These are phyloP conservation scores for Meteorus sp. DNA, from an alignment of 1,140 invertebrate species.

Conservation along the genomic window DNA sequence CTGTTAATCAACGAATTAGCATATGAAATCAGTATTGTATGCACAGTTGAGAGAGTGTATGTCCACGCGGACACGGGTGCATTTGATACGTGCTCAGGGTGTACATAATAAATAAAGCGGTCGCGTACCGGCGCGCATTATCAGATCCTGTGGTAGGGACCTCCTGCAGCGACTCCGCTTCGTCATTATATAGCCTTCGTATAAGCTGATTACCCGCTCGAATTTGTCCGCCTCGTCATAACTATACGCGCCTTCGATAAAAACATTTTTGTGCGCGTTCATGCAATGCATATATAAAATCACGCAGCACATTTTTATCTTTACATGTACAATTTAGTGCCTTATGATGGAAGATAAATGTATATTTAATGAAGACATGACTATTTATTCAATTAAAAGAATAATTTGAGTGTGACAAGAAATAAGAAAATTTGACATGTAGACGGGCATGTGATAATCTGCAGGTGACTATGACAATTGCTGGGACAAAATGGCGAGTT, in stretches of 20 bases:
- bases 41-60: constrained; percentile 23
- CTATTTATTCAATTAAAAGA: too few relatives aligned
- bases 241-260: neutral
- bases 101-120: constrained; percentile 47
- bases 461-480: constrained; percentile 49
- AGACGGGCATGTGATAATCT: constrained; percentile 51
- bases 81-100: constrained; percentile 23
- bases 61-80: constrained; percentile 21
- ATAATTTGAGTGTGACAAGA: too few relatives aligned
- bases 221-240: constrained; percentile 55
- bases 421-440: constrained; percentile 26
- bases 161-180: constrained; percentile 42
- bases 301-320: too few relatives aligned
- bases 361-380: too few relatives aligned
- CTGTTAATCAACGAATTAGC: constrained; percentile 55
- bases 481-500: constrained; percentile 23
- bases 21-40: constrained; percentile 53
- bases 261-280: neutral
- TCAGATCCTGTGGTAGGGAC: constrained; percentile 53
- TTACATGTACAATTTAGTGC: neutral
- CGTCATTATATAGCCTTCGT: constrained; percentile 45
- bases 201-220: constrained; percentile 54
- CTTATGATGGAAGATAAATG: neutral
- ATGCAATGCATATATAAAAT: too few relatives aligned
- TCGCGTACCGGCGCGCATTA: constrained; percentile 45